Evolutionary conservation across 2,797 vertebrate genomes (phyloP).

Genomic region (Myoxocephalus aenaeus): DNA sequence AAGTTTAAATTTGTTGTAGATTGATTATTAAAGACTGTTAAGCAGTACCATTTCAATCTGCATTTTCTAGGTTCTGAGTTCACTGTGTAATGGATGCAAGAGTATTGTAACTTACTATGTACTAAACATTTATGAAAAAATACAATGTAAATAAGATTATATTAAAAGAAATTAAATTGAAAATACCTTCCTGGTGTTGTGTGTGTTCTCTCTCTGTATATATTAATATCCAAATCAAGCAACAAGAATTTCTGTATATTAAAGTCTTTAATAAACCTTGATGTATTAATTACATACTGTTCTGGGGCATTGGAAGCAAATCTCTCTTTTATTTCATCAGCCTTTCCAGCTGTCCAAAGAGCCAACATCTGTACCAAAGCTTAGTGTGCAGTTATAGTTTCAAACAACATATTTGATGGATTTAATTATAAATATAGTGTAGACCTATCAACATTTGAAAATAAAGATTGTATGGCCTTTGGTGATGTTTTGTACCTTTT

Average conservation of each 20-base stretch:
- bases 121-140: slow-evolving; percentile 89
- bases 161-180: slow-evolving; percentile 87
- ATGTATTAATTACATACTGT: not conserved
- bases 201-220: slow-evolving; percentile 17
- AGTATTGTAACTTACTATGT: slow-evolving; percentile 89
- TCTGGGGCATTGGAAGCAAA: not conserved
- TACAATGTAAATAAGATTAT: slow-evolving; percentile 90
- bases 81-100: slow-evolving; percentile 88
- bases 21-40: slow-evolving; percentile 81
- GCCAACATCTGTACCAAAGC: not conserved
- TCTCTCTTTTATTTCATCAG: not conserved
- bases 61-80: slow-evolving; percentile 85
- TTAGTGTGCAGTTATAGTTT: not conserved
- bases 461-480: not conserved
- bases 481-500: not conserved
- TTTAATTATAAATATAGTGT: not conserved
- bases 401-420: not conserved
- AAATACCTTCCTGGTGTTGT: slow-evolving; percentile 59
- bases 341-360: not conserved
- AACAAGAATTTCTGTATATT: not conserved
- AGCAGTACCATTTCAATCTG: slow-evolving; percentile 81
- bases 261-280: not conserved
- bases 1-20: slow-evolving; percentile 60
- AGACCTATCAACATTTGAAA: not conserved
- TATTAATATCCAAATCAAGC: not conserved